Evolutionary conservation across 1,140 invertebrate species (phyloP), one percentile per base, ranked within the genome.

Genomic region (Sweltsa coloradensis): DNA sequence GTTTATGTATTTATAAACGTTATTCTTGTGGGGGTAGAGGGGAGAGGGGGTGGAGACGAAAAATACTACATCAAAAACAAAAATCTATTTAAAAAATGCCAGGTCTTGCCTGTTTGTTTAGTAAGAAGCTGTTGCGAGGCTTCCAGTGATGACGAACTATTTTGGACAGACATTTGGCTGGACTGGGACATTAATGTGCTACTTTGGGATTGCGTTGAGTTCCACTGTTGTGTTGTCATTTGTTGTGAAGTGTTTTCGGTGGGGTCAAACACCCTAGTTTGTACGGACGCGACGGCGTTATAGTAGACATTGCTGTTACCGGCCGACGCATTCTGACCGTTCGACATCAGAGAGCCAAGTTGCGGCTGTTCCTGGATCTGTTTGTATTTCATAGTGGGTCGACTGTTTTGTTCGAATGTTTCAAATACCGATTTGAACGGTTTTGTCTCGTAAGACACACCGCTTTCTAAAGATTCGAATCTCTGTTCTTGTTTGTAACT

Each of bases 371-470:
- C 61, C 47, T 69, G 63, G 16, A 72, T 65, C 55, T 74, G 72
- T 53, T 75, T 75, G 39, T 72, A 73, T 27, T 70, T 68, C 55
- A 78, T 62, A 3, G 67, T 51, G 2, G 75, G 74, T 57, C 73
- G 60, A 7, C 68, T 67, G 0, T 67, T 73, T 55, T 78, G 70
- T 53, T 79, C 75, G 52, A 81, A 82, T 45, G 70, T 74, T 43
- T 71, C 65, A 37, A 82, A 81, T 14, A 82, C 52, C 19, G 72
- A 71, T 53, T 72, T 78, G 0, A 82, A 76, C 5, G 78, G 78
- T 3, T 73, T 71, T 5, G 45, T 37, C 24, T 47, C 37, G 24
- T 41, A 9, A n/a, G n/a, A n/a, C 5, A 5, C 36, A 5, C 4
- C 11, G 36, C 36, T n/a, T 22, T 37, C 36, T n/a, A n/a, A n/a